These are phyloP conservation scores for Hippocampus zosterae DNA, from an alignment of 2,113 vertebrate species.

Conservation along the genomic window DNA sequence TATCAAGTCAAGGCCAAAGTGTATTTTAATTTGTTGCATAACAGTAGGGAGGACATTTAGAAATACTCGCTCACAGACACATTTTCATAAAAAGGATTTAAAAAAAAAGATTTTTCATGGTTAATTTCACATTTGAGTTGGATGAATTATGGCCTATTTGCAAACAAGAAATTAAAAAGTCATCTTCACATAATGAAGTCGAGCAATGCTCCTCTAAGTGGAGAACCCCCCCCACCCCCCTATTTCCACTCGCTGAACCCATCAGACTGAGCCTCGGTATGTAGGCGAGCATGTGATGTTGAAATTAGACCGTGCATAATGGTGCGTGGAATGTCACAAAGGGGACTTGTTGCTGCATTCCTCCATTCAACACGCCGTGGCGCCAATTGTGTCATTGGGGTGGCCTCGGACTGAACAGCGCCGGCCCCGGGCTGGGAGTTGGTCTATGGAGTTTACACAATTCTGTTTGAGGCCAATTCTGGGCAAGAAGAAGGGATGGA, in stretches of 20 bases:
- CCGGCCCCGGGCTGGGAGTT: slow-evolving; percentile 36
- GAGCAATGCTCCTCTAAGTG: neutral
- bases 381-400: slow-evolving; percentile 67
- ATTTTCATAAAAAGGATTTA: neutral
- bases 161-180: neutral
- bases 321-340: slow-evolving; percentile 68
- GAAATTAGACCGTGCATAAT: slow-evolving; percentile 43
- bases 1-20: too few relatives aligned
- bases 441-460: slow-evolving; percentile 27
- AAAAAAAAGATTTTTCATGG: too few relatives aligned
- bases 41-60: neutral
- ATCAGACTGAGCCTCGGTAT: slow-evolving; percentile 36
- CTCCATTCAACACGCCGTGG: slow-evolving; percentile 59
- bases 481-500: neutral
- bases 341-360: slow-evolving; percentile 71
- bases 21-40: neutral
- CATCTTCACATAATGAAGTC: neutral
- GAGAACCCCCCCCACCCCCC: neutral
- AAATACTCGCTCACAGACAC: neutral
- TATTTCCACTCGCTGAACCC: slow-evolving; percentile 9
- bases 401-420: slow-evolving; percentile 45
- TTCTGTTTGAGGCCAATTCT: neutral
- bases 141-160: neutral
- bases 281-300: slow-evolving; percentile 58
- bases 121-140: neutral